Evolutionary conservation across 2,888 invertebrate genomes (phyloP).

Genomic region (Flexamia atlantica): DNA sequence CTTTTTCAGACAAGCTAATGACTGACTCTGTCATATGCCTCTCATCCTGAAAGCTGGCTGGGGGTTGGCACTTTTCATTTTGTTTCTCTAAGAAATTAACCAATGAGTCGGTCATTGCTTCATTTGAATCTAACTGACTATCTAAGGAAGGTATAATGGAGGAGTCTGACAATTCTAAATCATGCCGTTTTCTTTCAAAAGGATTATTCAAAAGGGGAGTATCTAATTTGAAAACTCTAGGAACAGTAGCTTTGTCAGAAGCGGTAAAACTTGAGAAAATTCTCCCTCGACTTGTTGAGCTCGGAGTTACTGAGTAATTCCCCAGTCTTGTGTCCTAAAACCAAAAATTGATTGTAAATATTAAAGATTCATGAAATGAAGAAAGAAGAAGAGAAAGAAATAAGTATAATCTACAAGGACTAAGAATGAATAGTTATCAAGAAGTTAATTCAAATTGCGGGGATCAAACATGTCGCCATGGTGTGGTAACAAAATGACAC

Average conservation of each 20-base stretch:
- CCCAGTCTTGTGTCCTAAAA: slow-evolving; percentile 2
- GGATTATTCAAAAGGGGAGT: slow-evolving; percentile 18
- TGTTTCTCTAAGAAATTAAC: slow-evolving; percentile 30
- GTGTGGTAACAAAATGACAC: too few relatives aligned
- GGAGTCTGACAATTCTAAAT: slow-evolving; percentile 15
- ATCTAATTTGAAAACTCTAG: slow-evolving; percentile 52
- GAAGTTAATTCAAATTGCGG: too few relatives aligned
- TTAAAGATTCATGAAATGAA: neutral
- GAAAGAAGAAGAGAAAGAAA: too few relatives aligned
- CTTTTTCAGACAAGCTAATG: slow-evolving; percentile 16
- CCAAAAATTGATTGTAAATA: neutral
- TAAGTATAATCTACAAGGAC: too few relatives aligned
- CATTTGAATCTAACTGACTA: slow-evolving; percentile 22
- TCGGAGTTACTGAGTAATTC: slow-evolving; percentile 13
- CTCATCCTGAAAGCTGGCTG: slow-evolving; percentile 3
- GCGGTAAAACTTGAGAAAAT: slow-evolving; percentile 50
- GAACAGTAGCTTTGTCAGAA: slow-evolving; percentile 29
- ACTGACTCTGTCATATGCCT: neutral
- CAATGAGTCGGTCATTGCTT: slow-evolving; percentile 22
- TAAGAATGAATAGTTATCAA: too few relatives aligned
- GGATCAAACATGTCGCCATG: too few relatives aligned
- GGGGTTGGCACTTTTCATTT: neutral
- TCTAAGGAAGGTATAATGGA: slow-evolving; percentile 16
- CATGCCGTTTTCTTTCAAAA: slow-evolving; percentile 35
- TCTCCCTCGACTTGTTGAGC: slow-evolving; percentile 41